These are phyloP conservation scores for Paragorgia papillata DNA, from an alignment of 92 coral and sea anemone genomes.

Conservation along the genomic window DNA sequence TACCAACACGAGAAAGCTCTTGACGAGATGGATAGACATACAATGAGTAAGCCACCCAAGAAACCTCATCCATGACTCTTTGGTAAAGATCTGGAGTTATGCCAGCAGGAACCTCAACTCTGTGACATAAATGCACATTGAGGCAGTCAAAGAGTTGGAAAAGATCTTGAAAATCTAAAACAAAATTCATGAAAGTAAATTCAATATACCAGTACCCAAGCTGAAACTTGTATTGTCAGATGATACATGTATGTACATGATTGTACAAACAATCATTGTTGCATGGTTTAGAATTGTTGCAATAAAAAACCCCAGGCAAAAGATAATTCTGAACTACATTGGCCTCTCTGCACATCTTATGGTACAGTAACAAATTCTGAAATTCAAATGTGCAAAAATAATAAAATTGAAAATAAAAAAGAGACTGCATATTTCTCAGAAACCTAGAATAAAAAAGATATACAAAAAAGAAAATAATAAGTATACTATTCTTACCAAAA, in stretches of 20 bases:
- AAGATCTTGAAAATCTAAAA: constrained; percentile 64
- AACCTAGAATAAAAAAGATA: constrained; percentile 54
- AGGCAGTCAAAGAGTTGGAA: constrained; percentile 71
- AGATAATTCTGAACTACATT: too few relatives aligned
- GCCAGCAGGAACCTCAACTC: constrained; percentile 63
- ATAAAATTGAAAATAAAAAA: too few relatives aligned
- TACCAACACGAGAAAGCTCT: constrained; percentile 72
- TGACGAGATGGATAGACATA: constrained; percentile 66
- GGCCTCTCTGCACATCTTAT: too few relatives aligned
- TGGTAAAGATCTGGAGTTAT: constrained; percentile 66
- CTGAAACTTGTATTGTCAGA: too few relatives aligned
- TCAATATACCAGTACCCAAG: too few relatives aligned
- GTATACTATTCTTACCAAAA: constrained; percentile 52
- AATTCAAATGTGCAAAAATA: too few relatives aligned
- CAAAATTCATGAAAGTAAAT: not conserved
- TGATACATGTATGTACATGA: too few relatives aligned
- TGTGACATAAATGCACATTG: constrained; percentile 77
- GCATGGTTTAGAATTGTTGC: too few relatives aligned
- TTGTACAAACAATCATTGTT: too few relatives aligned
- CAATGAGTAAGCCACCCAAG: constrained; percentile 55
- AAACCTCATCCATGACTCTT: constrained; percentile 65
- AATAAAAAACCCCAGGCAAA: too few relatives aligned
- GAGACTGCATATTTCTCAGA: too few relatives aligned
- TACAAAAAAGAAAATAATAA: constrained; percentile 48
- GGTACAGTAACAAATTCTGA: too few relatives aligned